Evolutionary conservation across 2,888 invertebrate species (phyloP), one percentile per base, ranked within the genome.

Genomic region (Scaptomyza polygonia): DNA sequence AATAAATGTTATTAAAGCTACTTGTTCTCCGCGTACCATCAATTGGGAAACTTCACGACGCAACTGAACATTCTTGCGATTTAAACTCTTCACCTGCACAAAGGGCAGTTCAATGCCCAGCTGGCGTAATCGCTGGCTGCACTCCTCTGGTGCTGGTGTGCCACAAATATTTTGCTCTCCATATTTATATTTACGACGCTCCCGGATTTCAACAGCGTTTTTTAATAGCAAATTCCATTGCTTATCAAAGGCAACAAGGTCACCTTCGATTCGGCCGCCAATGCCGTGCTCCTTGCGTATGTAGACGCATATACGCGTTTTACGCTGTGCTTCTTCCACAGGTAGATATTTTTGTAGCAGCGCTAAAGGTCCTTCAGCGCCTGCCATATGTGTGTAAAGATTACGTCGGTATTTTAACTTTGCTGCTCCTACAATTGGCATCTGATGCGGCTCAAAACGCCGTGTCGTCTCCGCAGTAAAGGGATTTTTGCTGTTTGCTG

Each of bases 201-300:
- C 94, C 95, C 97, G 98, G 3, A 94, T 92, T 92, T 98, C 98
- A 29, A 95, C 93, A 2, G 97, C 97, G 89, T 98, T 96, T 59
- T 94, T 93, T 54, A 98, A 92, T 5, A 96, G 95, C 80, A 99
- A 91, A 92, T 99, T 99, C 96, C 97, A 98, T 90, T 98, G 97
- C 89, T 96, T 97, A 92, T 99, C 99, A 91, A 97, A 99, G 3
- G 96, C 96, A 16, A 95, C 93, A 27, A 98, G 92, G 77, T 94
- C 95, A 1, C 96, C 99, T 67, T 94, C 94, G 66, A 97, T 94
- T 67, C 94, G 94, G 3, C 98, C 97, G 57, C 97, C 93, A 25
- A 98, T 92, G 11, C 95, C 94, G 36, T 92, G 93, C 25, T 94
- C 94, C 77, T 94, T 94, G 55, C 98, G 93, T 0, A 96, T 96